Evolutionary conservation across 2,888 invertebrate genomes (phyloP).

Genomic region (Papilio demoleus): DNA sequence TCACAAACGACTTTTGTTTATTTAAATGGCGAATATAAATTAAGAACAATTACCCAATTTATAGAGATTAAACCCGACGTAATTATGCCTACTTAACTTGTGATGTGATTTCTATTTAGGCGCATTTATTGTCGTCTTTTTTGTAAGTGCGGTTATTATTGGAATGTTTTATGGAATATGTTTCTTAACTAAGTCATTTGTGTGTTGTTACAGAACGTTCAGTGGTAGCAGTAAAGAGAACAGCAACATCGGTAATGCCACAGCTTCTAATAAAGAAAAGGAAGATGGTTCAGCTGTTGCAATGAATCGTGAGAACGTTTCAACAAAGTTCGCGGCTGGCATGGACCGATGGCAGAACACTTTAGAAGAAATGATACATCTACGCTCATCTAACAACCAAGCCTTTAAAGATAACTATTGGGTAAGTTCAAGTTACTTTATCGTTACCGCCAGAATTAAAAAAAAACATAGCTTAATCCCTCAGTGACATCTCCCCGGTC

Average conservation of each 20-base stretch:
- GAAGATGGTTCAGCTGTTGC: constrained; percentile 53
- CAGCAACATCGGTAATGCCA: constrained; percentile 47
- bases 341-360: constrained; percentile 82
- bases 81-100: neutral
- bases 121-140: neutral
- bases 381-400: constrained; percentile 77
- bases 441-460: no score
- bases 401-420: constrained; percentile 84
- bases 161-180: neutral
- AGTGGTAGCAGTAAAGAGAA: constrained; percentile 63
- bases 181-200: neutral
- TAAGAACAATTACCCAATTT: neutral
- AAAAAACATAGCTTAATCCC: no score
- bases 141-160: neutral
- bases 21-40: neutral
- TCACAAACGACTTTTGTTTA: neutral
- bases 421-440: constrained; percentile 75
- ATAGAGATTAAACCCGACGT: neutral
- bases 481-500: no score
- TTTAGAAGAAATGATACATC: constrained; percentile 76
- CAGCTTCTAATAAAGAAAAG: constrained; percentile 50
- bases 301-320: constrained; percentile 77
- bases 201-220: constrained; percentile 58
- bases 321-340: constrained; percentile 74
- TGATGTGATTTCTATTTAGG: neutral